Conservation (phyloP, 2,797 vertebrate genomes). For the Labeo calbasu region DNA sequence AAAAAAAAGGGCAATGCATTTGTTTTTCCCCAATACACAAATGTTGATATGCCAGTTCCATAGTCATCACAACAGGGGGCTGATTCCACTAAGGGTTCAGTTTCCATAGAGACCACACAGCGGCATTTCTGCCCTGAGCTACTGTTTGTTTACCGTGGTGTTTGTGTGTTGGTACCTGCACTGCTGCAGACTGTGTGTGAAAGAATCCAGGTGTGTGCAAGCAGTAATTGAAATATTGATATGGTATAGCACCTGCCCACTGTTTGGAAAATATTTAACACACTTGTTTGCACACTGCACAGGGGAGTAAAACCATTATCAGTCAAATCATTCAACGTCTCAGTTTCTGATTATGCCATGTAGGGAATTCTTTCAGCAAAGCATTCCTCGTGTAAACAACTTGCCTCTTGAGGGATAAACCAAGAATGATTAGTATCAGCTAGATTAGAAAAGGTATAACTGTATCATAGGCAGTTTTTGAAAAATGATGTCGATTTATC, state of each 20-base stretch:
- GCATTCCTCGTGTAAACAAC: not conserved
- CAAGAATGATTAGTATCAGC: not conserved
- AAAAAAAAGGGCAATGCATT: not conserved
- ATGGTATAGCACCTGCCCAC: constrained; percentile 49
- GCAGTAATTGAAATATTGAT: constrained; percentile 73
- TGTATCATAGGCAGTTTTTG: not conserved
- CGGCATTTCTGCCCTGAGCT: constrained; percentile 42
- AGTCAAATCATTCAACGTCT: constrained; percentile 66
- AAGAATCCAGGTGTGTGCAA: constrained; percentile 65
- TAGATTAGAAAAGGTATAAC: not conserved
- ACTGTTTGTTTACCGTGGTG: constrained; percentile 53
- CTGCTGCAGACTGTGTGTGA: constrained; percentile 15
- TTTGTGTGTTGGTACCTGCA: constrained; percentile 35
- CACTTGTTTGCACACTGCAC: constrained; percentile 64
- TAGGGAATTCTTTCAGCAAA: constrained; percentile 14
- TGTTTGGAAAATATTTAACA: constrained; percentile 70
- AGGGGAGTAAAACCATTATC: constrained; percentile 68
- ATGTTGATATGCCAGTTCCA: constrained; percentile 57
- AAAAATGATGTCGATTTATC: not conserved
- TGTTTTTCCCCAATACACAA: constrained; percentile 13
- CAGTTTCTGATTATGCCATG: constrained; percentile 27
- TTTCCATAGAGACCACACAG: constrained; percentile 73
- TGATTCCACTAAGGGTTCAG: constrained; percentile 65
- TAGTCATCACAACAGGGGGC: constrained; percentile 71
- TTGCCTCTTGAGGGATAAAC: not conserved